These are phyloP conservation scores for Leptestheria dahalacensis DNA, from an alignment of 1,140 invertebrate genomes.

Conservation along the genomic window DNA sequence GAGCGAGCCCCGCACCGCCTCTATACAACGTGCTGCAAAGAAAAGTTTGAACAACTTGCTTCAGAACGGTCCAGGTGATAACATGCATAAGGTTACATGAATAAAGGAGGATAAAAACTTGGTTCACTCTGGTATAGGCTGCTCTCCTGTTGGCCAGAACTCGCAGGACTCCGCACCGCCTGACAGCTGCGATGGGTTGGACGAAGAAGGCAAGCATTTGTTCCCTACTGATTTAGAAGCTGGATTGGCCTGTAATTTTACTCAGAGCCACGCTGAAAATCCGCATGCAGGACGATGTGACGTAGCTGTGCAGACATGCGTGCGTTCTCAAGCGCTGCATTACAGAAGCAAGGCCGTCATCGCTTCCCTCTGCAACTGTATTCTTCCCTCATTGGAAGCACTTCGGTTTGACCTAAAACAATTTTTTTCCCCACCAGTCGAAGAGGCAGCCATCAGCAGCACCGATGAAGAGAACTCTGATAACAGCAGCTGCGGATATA, in stretches of 20 bases:
- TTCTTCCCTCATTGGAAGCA: background rate
- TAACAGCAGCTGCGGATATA: no score
- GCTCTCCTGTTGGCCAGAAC: no score
- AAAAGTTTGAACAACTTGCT: background rate
- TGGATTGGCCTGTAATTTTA: no score
- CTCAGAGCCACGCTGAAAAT: no score
- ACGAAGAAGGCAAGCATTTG: no score
- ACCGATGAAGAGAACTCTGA: background rate
- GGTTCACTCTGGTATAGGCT: no score
- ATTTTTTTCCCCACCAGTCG: background rate
- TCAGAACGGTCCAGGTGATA: no score
- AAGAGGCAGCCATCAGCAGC: background rate
- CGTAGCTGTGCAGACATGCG: background rate
- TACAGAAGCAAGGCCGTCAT: background rate
- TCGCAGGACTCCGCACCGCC: no score
- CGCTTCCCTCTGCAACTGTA: background rate
- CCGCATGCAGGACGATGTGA: background rate
- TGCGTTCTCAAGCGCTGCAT: background rate
- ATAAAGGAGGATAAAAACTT: no score
- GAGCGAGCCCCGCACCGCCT: background rate
- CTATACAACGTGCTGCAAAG: background rate
- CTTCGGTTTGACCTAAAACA: background rate
- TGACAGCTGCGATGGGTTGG: no score
- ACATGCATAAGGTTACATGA: no score
- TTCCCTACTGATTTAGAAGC: no score